These are phyloP conservation scores for Acanthisitta chloris DNA, from an alignment of 2,113 vertebrate genomes.

Conservation along the genomic window DNA sequence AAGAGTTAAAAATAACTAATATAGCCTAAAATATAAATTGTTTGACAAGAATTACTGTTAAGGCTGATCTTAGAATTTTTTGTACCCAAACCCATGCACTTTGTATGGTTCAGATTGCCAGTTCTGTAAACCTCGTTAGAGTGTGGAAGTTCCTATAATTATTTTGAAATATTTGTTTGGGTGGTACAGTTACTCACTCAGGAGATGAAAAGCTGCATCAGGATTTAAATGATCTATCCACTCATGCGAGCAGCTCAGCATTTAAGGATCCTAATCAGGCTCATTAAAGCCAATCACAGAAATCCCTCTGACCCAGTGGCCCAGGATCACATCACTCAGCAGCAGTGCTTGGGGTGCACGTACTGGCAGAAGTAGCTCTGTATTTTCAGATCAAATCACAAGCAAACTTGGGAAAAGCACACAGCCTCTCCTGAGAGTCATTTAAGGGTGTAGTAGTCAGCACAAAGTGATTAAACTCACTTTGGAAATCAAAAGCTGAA, in stretches of 20 bases:
- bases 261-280: not conserved
- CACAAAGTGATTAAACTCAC: not conserved
- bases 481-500: not conserved
- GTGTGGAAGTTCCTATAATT: not conserved
- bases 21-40: not conserved
- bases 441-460: not conserved
- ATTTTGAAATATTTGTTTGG: not conserved
- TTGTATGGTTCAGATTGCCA: not conserved
- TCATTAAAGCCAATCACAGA: not conserved
- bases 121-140: not conserved
- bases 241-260: not conserved
- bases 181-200: not conserved
- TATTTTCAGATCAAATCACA: not conserved
- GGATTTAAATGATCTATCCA: not conserved
- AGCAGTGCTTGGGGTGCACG: not conserved
- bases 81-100: not conserved
- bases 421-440: not conserved
- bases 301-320: not conserved
- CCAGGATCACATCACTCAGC: not conserved
- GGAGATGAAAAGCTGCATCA: not conserved
- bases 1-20: not conserved
- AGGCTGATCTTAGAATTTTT: not conserved
- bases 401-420: not conserved
- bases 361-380: not conserved
- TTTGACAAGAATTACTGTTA: not conserved